Evolutionary conservation across 53 echinoderm and acorn worm genomes (phyloP), one percentile per base, ranked within the genome.

Genomic region (Glandiceps talaboti): DNA sequence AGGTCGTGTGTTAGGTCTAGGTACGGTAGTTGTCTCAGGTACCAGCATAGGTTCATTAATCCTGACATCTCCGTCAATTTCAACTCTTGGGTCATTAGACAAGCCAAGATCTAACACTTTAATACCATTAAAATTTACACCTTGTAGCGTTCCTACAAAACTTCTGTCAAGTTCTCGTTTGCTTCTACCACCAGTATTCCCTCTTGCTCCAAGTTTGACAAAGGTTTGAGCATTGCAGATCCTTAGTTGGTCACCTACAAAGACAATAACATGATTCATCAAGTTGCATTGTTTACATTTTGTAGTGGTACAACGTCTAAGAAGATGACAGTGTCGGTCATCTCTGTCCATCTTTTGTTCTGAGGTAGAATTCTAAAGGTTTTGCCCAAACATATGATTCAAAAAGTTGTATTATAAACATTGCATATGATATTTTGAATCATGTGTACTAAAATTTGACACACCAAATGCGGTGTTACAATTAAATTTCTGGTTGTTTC

Each of bases 121-220:
- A 33, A 91, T 84, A 83, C 91, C 94, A 75, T 94, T 94, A 83
- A 91, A 94, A 14, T 88, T 85, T 30, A 94, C 78, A 73, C 94
- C 94, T 0, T 90, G 86, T 76, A 94, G 74, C 77, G 88, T 86
- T 0, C 93, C 93, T 25, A 76, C 79, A 79, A 90, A 93, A 27
- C 79, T 76, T 1, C 83, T 75, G 1, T 82, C 82, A 27, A 88
- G 84, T 26, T 80, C 81, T 29, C 88, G 77, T 14, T 87, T 75
- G 29, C 80, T 79, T 20, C 80, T 28, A 6, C 73, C 30, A 14
- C 75, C 33, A 31, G 32, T 73, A 26, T 30, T 32, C 14, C 88
- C 85, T 1, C 86, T 76, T 30, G 88, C 93, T 31, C 97, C 97
- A 27, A 97, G 85, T 28, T 80, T 87, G 82, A 97, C 80, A 28